Conservation (phyloP, 2,113 vertebrate species). For the Albula glossodonta region DNA sequence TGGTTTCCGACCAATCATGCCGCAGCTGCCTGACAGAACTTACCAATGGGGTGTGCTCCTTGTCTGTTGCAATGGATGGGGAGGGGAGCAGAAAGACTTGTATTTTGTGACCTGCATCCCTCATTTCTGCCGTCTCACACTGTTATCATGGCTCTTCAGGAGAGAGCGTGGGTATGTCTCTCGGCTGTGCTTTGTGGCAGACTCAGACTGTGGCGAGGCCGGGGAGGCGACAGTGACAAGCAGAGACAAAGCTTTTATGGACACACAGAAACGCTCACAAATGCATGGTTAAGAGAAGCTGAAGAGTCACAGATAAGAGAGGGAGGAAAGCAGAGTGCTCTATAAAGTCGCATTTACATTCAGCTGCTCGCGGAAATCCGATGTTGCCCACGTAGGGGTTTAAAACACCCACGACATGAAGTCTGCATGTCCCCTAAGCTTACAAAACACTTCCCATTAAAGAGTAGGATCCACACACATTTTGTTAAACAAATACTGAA, state of each 20-base stretch:
- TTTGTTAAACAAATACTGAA: not conserved
- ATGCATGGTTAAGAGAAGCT: not conserved
- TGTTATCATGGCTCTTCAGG: conserved; percentile 28
- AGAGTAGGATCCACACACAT: not conserved
- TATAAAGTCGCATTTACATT: conserved; percentile 8
- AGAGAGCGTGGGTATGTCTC: conserved; percentile 1
- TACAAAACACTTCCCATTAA: not conserved
- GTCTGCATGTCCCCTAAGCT: not conserved
- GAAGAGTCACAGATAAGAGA: not conserved
- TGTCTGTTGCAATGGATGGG: conserved; percentile 9
- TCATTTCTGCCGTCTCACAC: conserved; percentile 50
- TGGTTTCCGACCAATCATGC: conserved; percentile 22
- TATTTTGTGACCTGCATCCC: conserved; percentile 42
- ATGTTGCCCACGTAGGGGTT: not conserved
- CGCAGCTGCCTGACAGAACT: not conserved
- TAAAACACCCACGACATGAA: not conserved
- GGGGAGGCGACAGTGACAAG: not conserved
- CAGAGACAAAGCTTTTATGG: not conserved
- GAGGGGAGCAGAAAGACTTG: conserved; percentile 8
- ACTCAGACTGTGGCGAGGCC: not conserved
- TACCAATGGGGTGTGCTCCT: conserved; percentile 18
- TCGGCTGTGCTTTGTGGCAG: not conserved
- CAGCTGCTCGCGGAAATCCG: conserved; percentile 6
- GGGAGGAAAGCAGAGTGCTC: not conserved
- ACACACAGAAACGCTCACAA: not conserved